These are phyloP conservation scores for Tragopan temminckii DNA, from an alignment of 2,797 vertebrate genomes.

Conservation along the genomic window DNA sequence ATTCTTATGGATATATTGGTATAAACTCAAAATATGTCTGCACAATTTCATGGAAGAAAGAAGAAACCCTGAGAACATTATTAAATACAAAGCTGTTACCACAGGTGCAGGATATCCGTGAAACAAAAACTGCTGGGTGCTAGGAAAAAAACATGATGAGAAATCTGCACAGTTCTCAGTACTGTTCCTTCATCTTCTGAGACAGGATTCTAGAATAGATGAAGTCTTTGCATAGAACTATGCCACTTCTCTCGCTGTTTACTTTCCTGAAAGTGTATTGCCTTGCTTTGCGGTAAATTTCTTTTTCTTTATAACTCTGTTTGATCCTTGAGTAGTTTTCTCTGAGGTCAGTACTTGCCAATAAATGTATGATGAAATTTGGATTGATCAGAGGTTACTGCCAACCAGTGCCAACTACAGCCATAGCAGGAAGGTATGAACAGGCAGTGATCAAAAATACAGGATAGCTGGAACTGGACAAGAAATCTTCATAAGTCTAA, in stretches of 20 bases:
- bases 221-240: neutral
- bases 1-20: neutral
- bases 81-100: neutral
- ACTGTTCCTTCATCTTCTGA: neutral
- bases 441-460: neutral
- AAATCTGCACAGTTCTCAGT: neutral
- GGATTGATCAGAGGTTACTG: neutral
- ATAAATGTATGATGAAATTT: neutral
- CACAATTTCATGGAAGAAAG: constrained; percentile 4
- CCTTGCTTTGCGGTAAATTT: neutral
- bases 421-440: neutral
- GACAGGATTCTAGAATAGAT: neutral
- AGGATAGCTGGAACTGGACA: neutral
- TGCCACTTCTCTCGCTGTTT: neutral
- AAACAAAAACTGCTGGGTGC: neutral
- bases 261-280: neutral
- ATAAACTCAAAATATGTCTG: neutral
- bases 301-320: neutral
- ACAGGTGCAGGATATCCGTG: neutral
- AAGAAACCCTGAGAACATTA: neutral
- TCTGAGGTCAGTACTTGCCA: neutral
- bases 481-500: neutral
- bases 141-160: neutral
- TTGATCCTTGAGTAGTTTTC: neutral
- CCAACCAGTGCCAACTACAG: neutral